Base-by-base conservation (phyloP, 1,140 invertebrate species). In the Homarus americanus region DNA sequence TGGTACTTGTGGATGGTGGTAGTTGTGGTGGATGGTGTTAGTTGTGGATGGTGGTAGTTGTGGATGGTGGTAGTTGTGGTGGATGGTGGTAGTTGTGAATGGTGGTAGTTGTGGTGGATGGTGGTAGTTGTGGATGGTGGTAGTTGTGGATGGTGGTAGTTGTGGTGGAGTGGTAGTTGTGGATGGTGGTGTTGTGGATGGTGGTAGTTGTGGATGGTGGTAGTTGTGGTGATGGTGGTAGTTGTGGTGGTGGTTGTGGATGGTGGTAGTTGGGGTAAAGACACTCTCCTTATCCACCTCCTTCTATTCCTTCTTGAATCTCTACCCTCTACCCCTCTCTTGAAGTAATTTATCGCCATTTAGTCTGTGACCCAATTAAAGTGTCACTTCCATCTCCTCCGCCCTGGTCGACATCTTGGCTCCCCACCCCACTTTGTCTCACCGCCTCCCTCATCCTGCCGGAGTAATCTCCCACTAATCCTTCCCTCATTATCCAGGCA, bases 261-360 rank as follows among this genome's bases (percentile, higher is more conserved):
- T 58, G 12, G 53, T 58, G 53, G 53, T 20, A 58, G 53, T 4
- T 58, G 53, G 53, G 7, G n/a, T n/a, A n/a, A n/a, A n/a, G n/a
- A n/a, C 4, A 0, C 20, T 20, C 53, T 53, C 44, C 78, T 15
- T 32, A n/a, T 53, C 44, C 28, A 12, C 44, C 32, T 44, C 20
- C n/a, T 9, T 17, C 5, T 28, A 36, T 41, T 5, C 73, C 28
- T 44, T 32, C 28, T 24, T 20, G 1, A 24, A 32, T 40, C n/a
- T 34, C 66, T 24, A 7, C 36, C 41, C 40, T 24, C 78, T 32
- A 17, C 44, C 1, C 53, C 9, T 15, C 78, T 32, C 1, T 28
- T 24, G 63, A 32, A 32, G 63, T 69, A 69, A 69, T 69, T 69
- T 69, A 69, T 69, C 63, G 63, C 63, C 63, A 69, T 69, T 69